Base-by-base conservation (phyloP, 2,113 vertebrate species). In the Terrapene triunguis region DNA sequence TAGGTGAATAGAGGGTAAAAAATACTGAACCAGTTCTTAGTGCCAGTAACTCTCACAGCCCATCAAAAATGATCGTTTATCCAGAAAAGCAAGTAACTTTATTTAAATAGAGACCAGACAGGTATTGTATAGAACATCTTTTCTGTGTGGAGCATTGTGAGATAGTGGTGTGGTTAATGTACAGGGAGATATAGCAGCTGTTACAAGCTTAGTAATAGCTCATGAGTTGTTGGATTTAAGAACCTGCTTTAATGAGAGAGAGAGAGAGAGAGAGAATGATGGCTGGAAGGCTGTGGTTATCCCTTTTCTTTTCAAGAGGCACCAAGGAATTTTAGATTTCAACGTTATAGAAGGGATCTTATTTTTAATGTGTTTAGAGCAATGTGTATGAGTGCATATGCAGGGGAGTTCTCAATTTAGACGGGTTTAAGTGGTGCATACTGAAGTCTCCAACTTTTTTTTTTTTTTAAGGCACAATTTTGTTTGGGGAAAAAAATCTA, bases 1-100 rank as follows among this genome's bases (percentile, higher is more conserved):
- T 55, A 8, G 0, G 0, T 27, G 87, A 47, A 19, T 59, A 59
- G 72, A 0, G 16, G 79, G 21, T 25, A 48, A 16, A 86, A 86
- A 29, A 51, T 35, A 22, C 38, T 80, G 62, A 59, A 1, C 7
- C 35, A 2, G 38, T 22, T n/a, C 48, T 0, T 2, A 47, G 87
- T 92, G 95, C 91, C 82, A 8, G 1, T 76, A 19, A 1, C 72
- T 79, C 89, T 38, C 3, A 1, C 2, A 80, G 12, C 82, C 10
- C 2, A 5, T 44, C 47, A 84, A 13, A n/a, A 21, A 72, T 3
- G 32, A n/a, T 16, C 8, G 42, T 76, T 48, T 65, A 84, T 25
- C 21, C 74, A 80, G 74, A 5, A 95, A 82, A 22, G 6, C 5
- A 22, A 9, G 21, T 38, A 8, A 32, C 32, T 44, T 24, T 4